phyloP scores from a whole-genome alignment of 2,113 vertebrate species.

The Speoplatyrhinus poulsoni region DNA sequence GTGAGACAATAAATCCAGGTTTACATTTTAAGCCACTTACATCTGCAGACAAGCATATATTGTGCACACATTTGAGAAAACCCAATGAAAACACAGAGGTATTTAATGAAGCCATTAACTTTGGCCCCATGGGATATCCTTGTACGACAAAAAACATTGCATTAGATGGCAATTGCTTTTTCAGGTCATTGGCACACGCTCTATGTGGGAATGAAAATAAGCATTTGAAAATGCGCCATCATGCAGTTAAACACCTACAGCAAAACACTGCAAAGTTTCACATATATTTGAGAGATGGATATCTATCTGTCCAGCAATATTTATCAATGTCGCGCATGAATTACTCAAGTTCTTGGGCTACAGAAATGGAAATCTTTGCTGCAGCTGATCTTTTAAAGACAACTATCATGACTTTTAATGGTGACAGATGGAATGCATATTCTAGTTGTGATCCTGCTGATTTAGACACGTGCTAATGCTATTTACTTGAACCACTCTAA shows the following conservation, averaged over 20 bases:
- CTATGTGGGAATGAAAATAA: slow-evolving; percentile 14
- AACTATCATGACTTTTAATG: not conserved
- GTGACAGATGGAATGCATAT: not conserved
- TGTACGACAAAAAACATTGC: slow-evolving; percentile 16
- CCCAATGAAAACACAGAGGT: not conserved
- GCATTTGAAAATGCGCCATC: slow-evolving; percentile 8
- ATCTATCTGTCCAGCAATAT: too few relatives aligned
- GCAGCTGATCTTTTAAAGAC: slow-evolving; percentile 2
- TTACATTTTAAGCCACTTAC: not conserved
- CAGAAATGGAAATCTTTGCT: slow-evolving; percentile 12
- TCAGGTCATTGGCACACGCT: slow-evolving; percentile 8
- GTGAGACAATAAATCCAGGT: not conserved
- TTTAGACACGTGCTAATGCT: not conserved
- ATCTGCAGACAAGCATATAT: not conserved
- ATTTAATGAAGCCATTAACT: not conserved
- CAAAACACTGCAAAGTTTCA: too few relatives aligned
- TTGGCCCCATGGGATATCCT: not conserved
- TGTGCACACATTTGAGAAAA: not conserved
- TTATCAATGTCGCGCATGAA: not conserved
- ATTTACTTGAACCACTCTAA: slow-evolving; percentile 9
- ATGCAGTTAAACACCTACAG: too few relatives aligned
- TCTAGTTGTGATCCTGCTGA: too few relatives aligned
- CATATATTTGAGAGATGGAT: too few relatives aligned
- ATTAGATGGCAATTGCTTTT: slow-evolving; percentile 38
- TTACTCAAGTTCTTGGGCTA: slow-evolving; percentile 4